Evolutionary conservation across 1,140 invertebrate species (phyloP), one percentile per base, ranked within the genome.

Genomic region (Monochamus saltuarius): DNA sequence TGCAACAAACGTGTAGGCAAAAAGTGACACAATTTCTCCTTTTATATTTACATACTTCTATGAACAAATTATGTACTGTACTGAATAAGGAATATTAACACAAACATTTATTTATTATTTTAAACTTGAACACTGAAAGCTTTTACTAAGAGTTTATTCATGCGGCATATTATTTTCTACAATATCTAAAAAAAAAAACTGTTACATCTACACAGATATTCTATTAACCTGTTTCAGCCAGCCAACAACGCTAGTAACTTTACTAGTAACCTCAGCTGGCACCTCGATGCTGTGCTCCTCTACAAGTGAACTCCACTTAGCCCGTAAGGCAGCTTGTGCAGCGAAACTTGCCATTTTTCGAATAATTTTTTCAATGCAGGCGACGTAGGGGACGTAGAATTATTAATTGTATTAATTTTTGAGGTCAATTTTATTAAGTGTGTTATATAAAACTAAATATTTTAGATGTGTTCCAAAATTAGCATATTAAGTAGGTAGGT

Each of bases 201-300:
- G 6, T 6, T 3, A 29, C 22, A 29, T 29, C 22, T n/a, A n/a
- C 22, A 29, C 22, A 29, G 22, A 29, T 29, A 29, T 29, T 29
- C 6, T 29, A 29, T 29, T 29, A 59, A 87, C 87, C 87, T 89
- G 87, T 81, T 89, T 89, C 36, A 89, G 81, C 87, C 87, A 89
- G 75, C 87, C 87, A 56, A 88, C 86, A 66, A 88, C 86, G 61
- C 85, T 87, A 60, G 84, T 81, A 37, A 87, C 84, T 61, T 85
- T 84, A 63, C 82, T 83, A 0, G 83, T 81, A 8, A 87, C 86
- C 74, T 88, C 85, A 34, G 83, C 79, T 13, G 85, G 84, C 17
- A 86, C 83, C 60, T 86, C 84, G 37, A 83, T 79, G 56, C 78
- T 81, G 45, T 84, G 82, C 37, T 85, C 85, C 68, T 87, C 85